Percentiles rank a stretch among this genome's conserved stretches.
These are phyloP conservation scores for Berghia stephanieae DNA, from an alignment of 1,140 invertebrate species.

Conservation along the genomic window DNA sequence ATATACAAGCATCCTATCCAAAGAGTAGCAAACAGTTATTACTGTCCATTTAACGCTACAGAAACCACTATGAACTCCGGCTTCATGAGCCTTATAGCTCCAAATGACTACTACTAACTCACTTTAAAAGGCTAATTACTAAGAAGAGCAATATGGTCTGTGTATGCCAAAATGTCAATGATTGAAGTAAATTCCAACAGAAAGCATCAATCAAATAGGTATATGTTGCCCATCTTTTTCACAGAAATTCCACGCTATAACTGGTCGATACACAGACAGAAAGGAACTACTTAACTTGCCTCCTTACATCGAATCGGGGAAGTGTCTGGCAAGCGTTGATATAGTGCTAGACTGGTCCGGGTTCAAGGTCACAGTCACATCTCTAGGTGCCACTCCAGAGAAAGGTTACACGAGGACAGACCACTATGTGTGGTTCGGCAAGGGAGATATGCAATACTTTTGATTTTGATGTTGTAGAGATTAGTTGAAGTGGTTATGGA, in stretches of 20 bases:
- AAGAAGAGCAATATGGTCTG: too few species aligned
- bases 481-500: not conserved
- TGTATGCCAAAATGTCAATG: too few species aligned
- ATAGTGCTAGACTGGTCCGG: slow-evolving; percentile 44
- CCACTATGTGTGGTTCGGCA: slow-evolving; percentile 44
- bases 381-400: slow-evolving; percentile 25
- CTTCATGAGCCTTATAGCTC: too few species aligned
- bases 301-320: slow-evolving; percentile 37
- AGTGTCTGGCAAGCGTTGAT: slow-evolving; percentile 35
- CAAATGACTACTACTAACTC: too few species aligned
- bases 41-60: too few species aligned
- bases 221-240: not conserved
- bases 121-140: too few species aligned
- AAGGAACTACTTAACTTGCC: slow-evolving; percentile 37
- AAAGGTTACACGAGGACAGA: slow-evolving; percentile 44
- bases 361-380: slow-evolving; percentile 37
- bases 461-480: not conserved
- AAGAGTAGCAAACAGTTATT: too few species aligned
- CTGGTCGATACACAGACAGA: slow-evolving; percentile 40
- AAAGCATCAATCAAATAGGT: too few species aligned
- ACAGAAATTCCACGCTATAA: slow-evolving; percentile 44
- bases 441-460: slow-evolving; percentile 34
- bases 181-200: too few species aligned
- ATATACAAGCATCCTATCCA: too few species aligned
- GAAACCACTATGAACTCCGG: too few species aligned